Percentiles rank a stretch among this genome's conserved stretches.
Conservation (phyloP, 1,140 invertebrate species). For the Trichogramma pretiosum region DNA sequence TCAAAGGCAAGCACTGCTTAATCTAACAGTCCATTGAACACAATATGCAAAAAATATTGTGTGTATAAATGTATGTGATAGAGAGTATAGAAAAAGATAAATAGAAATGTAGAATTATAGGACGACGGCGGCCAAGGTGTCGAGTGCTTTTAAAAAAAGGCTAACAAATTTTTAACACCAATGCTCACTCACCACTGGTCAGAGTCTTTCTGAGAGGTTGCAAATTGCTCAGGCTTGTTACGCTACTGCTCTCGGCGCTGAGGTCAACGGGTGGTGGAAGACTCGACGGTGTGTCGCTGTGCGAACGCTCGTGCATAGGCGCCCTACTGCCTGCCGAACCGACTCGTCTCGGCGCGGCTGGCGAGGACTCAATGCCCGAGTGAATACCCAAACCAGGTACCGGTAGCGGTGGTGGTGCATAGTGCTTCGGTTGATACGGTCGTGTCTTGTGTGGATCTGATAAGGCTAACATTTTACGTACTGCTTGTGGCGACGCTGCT, state of each 20-base stretch:
- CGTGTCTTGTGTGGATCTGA: constrained; percentile 80
- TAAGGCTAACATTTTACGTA: constrained; percentile 83
- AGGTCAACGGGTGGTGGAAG: constrained; percentile 81
- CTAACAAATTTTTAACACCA: no score
- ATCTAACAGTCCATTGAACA: no score
- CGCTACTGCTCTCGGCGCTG: constrained; percentile 89
- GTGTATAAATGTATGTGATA: no score
- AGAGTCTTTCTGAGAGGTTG: constrained; percentile 73
- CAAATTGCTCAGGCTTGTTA: constrained; percentile 83
- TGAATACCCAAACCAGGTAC: constrained; percentile 42
- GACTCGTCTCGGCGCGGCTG: constrained; percentile 58
- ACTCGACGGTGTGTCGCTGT: constrained; percentile 75
- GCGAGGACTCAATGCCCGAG: constrained; percentile 50
- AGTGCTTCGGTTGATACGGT: constrained; percentile 70
- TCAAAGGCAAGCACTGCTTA: no score
- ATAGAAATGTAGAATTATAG: constrained; percentile 14
- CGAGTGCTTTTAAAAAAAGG: no score
- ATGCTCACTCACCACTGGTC: constrained; percentile 71
- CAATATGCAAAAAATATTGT: no score
- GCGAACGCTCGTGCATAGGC: constrained; percentile 73
- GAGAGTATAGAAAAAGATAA: no score
- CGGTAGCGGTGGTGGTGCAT: constrained; percentile 41
- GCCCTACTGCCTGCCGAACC: constrained; percentile 47
- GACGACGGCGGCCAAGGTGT: not conserved
- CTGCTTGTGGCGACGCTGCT: constrained; percentile 89